Evolutionary conservation across 2,888 invertebrate species (phyloP), one percentile per base, ranked within the genome.

Genomic region (Eudemis profundana): DNA sequence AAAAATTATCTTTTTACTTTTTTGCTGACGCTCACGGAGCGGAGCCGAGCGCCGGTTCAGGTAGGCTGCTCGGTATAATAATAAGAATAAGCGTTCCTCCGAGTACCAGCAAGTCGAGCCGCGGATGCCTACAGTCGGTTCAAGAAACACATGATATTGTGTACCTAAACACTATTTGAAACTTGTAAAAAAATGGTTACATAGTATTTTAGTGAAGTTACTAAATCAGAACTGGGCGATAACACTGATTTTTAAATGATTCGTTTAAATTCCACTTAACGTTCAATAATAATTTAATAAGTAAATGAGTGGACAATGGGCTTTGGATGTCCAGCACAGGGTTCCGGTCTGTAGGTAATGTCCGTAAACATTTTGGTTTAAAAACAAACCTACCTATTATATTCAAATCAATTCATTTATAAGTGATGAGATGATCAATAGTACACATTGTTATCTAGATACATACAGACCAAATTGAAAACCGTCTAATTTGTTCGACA

Each of bases 1-100:
- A 85, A 89, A 89, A 87, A 87, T 87, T 88, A 86, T 87, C 87
- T 89, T 88, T 90, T 89, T 87, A 81, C 83, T 85, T 89, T 85
- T 90, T 89, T 89, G 87, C 85, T 75, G 85, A 84, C 80, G 85
- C 81, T 82, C 82, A 81, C 82, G 77, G 72, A 74, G 80, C 81
- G 82, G 78, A 77, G 85, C 64, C 57, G 59, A 27, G 64, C 78
- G 78, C 74, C 77, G 78, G 84, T 82, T 84, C 90, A 90, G 90
- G 89, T 90, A 90, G 83, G 79, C 79, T 79, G 80, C 81, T 81
- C 82, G 80, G 82, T 84, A 86, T 84, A 85, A 86, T 85, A 84
- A 80, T 82, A 75, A 75, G 77, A 68, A 74, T 77, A 74, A 75
- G 80, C 68, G 64, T 54, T 60, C 42, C 46, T 65, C 60, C 53